These are phyloP conservation scores for Alces alces DNA, from an alignment of 2,113 vertebrate genomes.

Conservation along the genomic window DNA sequence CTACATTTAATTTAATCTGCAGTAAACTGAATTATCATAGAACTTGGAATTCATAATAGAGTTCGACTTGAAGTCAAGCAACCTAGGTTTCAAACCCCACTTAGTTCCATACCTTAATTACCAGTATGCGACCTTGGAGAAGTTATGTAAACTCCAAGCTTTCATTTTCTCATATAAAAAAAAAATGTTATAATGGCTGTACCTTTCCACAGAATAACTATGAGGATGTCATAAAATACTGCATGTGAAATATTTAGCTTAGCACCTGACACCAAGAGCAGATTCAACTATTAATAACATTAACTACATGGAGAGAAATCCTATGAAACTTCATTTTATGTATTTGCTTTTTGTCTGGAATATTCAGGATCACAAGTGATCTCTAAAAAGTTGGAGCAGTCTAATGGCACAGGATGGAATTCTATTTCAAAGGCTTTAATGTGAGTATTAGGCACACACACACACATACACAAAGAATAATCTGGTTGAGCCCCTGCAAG, in stretches of 20 bases:
- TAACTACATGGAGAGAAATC: not conserved
- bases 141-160: not conserved
- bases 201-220: not conserved
- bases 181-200: not conserved
- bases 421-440: conserved; percentile 17
- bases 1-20: not conserved
- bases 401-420: not conserved
- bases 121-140: not conserved
- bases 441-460: not conserved
- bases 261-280: not conserved
- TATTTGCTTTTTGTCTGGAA: not conserved
- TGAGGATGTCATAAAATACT: not conserved
- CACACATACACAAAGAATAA: not conserved
- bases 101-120: not conserved
- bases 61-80: not conserved
- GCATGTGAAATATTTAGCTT: not conserved
- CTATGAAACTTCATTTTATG: not conserved
- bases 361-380: not conserved
- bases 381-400: not conserved
- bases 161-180: not conserved
- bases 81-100: not conserved
- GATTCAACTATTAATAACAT: not conserved
- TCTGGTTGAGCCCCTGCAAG: not conserved
- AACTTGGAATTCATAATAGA: not conserved
- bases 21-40: conserved; percentile 4